Percentiles rank a stretch among this genome's conserved stretches.
Evolutionary conservation across 1,140 invertebrate genomes (phyloP).

Genomic region (Drosophila miranda): DNA sequence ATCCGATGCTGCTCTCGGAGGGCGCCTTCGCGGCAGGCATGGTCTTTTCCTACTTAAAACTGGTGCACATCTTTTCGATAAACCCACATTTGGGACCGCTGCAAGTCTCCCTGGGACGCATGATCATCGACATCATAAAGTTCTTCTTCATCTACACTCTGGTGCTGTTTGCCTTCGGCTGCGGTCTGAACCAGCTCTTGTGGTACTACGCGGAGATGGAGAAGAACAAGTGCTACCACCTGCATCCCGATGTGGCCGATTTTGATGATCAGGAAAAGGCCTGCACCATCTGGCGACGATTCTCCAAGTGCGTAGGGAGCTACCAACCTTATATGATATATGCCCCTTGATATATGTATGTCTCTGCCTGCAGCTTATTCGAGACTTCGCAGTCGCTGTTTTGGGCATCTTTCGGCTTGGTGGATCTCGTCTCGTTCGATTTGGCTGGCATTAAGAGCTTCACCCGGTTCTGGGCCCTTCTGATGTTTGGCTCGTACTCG

Average conservation of each 20-base stretch:
- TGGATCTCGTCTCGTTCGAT: conserved; percentile 93
- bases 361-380: conserved; percentile 88
- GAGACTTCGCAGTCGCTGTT: conserved; percentile 97
- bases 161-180: conserved; percentile 94
- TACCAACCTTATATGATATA: not conserved
- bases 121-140: conserved; percentile 96
- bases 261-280: conserved; percentile 91
- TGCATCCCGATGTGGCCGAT: conserved; percentile 87
- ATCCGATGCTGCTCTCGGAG: conserved; percentile 96
- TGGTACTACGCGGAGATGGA: conserved; percentile 98
- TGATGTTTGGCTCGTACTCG: conserved; percentile 94
- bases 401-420: conserved; percentile 96
- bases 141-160: conserved; percentile 96
- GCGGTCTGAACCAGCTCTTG: conserved; percentile 95
- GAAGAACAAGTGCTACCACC: conserved; percentile 91
- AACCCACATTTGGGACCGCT: conserved; percentile 96
- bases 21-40: conserved; percentile 97
- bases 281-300: conserved; percentile 92
- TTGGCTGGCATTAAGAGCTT: conserved; percentile 93
- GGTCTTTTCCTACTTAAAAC: conserved; percentile 96
- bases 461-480: conserved; percentile 92
- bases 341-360: conserved; percentile 4
- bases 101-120: conserved; percentile 93
- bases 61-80: conserved; percentile 97
- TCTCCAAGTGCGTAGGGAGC: conserved; percentile 87